Evolutionary conservation across 2,113 vertebrate species (phyloP).

Genomic region (Albula goreensis): DNA sequence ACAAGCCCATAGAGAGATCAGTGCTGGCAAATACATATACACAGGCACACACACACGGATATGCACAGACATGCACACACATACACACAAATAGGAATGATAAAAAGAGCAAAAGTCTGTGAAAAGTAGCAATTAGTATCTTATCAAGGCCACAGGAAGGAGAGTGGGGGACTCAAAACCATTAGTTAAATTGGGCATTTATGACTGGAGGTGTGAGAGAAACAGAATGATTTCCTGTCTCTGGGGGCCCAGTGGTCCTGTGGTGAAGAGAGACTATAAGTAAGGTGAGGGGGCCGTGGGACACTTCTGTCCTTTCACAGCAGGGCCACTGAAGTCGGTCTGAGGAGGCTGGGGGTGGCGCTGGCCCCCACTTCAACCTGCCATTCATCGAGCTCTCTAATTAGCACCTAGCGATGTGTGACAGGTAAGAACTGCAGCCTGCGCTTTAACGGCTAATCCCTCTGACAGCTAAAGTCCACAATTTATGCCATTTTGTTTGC

Average conservation of each 20-base stretch:
- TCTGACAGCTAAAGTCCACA: background rate
- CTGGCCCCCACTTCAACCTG: background rate
- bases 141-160: background rate
- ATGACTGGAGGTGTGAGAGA: background rate
- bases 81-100: background rate
- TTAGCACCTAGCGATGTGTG: background rate
- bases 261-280: background rate
- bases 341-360: background rate
- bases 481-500: background rate
- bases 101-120: background rate
- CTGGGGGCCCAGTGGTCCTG: background rate
- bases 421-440: background rate
- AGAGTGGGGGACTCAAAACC: background rate
- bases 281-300: background rate
- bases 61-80: background rate
- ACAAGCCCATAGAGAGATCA: background rate
- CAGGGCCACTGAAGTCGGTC: background rate
- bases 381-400: background rate
- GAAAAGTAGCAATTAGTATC: background rate
- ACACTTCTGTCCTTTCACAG: background rate
- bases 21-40: conserved; percentile 23
- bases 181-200: conserved; percentile 7
- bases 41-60: background rate
- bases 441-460: background rate
- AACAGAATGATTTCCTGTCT: background rate